A percentile compares a stretch with the other conserved stretches of the same genome.
phyloP scores from a whole-genome alignment of 1,140 invertebrate genomes.

The Magallana gigas region DNA sequence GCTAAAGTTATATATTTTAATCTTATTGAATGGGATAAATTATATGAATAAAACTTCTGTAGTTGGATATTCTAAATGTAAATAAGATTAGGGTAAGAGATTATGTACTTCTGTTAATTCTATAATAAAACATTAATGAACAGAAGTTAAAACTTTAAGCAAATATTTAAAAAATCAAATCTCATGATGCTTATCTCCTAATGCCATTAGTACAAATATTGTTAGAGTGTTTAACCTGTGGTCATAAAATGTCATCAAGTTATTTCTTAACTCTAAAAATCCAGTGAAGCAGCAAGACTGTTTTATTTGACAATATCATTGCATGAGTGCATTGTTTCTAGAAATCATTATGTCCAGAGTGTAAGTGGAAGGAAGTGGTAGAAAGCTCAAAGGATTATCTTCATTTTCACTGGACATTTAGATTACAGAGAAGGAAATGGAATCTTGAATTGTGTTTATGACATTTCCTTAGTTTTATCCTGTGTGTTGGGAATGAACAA shows the following conservation, averaged over 20 bases:
- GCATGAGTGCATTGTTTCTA: not conserved
- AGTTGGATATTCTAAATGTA: no score
- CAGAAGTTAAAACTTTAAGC: not conserved
- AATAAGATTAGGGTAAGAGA: no score
- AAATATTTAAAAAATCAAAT: conserved; percentile 10
- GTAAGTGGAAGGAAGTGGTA: not conserved
- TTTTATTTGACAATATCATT: not conserved
- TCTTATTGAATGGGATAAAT: no score
- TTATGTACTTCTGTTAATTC: no score
- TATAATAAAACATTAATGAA: no score
- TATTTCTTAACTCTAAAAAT: not conserved
- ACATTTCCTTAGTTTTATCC: conserved; percentile 25
- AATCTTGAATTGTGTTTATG: conserved; percentile 31
- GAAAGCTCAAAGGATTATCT: not conserved
- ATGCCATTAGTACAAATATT: conserved; percentile 31
- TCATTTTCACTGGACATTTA: not conserved
- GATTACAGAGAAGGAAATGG: not conserved
- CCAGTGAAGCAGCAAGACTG: not conserved
- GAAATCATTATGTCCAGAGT: not conserved
- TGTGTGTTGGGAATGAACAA: not conserved
- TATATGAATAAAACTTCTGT: no score
- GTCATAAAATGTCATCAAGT: conserved; percentile 21
- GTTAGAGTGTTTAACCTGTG: conserved; percentile 14
- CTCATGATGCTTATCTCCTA: conserved; percentile 9
- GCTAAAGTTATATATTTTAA: no score